phyloP scores from a whole-genome alignment of 2,113 vertebrate genomes.

The Boleophthalmus pectinirostris region DNA sequence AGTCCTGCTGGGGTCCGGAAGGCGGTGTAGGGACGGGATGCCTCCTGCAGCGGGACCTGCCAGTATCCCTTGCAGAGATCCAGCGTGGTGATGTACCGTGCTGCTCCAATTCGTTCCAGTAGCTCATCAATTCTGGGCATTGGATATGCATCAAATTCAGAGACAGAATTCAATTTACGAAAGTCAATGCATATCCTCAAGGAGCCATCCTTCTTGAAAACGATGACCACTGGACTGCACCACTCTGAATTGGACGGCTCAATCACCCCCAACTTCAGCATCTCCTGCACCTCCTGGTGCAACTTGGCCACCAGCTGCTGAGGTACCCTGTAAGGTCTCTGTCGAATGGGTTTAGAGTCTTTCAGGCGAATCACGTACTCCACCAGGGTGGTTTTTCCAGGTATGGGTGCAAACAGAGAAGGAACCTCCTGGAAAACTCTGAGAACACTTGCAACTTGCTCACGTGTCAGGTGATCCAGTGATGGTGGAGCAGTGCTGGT shows the following conservation, averaged over 20 bases:
- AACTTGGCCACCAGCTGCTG: neutral
- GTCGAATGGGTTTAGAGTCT: neutral
- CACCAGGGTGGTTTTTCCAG: too few species aligned
- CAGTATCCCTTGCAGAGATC: neutral
- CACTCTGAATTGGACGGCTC: neutral
- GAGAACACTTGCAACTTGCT: neutral
- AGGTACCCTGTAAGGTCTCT: neutral
- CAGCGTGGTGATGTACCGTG: neutral
- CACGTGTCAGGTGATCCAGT: neutral
- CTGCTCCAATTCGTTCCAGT: too few species aligned
- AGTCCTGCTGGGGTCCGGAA: neutral
- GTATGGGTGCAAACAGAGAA: neutral
- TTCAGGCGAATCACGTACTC: neutral
- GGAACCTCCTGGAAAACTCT: neutral
- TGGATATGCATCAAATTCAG: neutral
- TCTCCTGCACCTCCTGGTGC: too few species aligned
- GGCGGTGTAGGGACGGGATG: slow-evolving; percentile 2
- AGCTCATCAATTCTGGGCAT: neutral
- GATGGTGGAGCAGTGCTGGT: neutral
- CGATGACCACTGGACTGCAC: neutral
- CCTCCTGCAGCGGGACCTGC: neutral
- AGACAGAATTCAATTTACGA: neutral
- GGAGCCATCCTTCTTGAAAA: neutral
- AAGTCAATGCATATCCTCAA: neutral
- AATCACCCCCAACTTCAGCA: neutral